Evolutionary conservation across 2,888 invertebrate species (phyloP).

Genomic region (Drosophila monieri): DNA sequence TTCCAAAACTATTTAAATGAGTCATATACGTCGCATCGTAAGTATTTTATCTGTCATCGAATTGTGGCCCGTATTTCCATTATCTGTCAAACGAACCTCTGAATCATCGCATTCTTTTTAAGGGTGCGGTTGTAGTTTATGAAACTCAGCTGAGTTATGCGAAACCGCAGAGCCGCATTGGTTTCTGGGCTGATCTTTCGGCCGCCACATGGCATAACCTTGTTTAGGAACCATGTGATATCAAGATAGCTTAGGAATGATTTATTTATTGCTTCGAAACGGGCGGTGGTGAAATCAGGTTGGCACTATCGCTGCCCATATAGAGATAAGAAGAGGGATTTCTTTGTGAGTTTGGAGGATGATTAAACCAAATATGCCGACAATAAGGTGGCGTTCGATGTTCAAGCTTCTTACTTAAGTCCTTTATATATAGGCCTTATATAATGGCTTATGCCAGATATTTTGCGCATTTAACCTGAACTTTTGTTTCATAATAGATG

Average conservation of each 20-base stretch:
- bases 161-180: not conserved
- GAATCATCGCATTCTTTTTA: constrained; percentile 14
- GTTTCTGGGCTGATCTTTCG: constrained; percentile 16
- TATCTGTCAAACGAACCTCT: constrained; percentile 9
- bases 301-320: constrained; percentile 10
- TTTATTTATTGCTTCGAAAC: constrained; percentile 33
- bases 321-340: constrained; percentile 51
- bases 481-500: not conserved
- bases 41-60: constrained; percentile 16
- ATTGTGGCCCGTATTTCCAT: not conserved
- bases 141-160: not conserved
- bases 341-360: constrained; percentile 49
- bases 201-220: constrained; percentile 13
- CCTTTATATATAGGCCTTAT: constrained; percentile 32
- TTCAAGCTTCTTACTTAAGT: not conserved
- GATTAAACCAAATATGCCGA: constrained; percentile 8
- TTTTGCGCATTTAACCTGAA: not conserved
- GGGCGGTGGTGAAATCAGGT: constrained; percentile 58
- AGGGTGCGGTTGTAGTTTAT: constrained; percentile 12
- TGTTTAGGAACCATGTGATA: constrained; percentile 24
- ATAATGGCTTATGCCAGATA: constrained; percentile 12
- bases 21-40: constrained; percentile 12
- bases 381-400: not conserved
- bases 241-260: constrained; percentile 11
- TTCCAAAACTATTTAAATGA: not conserved